Conservation (phyloP, 2,113 vertebrate species). For the Morphnarchus princeps region DNA sequence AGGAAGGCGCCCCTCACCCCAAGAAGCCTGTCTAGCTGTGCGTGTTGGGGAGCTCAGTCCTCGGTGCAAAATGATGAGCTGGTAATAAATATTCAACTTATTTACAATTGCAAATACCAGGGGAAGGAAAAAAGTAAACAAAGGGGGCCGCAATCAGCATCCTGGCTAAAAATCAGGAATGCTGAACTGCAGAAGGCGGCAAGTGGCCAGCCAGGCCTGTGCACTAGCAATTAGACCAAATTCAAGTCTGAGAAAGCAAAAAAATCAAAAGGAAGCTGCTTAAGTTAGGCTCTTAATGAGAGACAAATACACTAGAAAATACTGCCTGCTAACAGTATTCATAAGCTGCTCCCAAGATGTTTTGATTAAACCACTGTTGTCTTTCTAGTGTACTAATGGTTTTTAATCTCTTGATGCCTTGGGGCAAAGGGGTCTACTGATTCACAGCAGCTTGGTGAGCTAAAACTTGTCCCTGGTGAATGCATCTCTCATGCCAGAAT, state of each 20-base stretch:
- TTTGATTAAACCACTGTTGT: conserved; percentile 55
- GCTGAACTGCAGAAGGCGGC: neutral
- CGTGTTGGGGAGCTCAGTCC: neutral
- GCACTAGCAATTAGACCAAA: neutral
- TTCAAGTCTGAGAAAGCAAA: neutral
- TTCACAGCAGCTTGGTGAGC: conserved; percentile 42
- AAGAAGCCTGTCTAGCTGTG: neutral
- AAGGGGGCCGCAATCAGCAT: neutral
- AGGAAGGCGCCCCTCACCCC: neutral
- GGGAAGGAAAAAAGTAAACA: conserved; percentile 40
- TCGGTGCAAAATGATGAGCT: neutral
- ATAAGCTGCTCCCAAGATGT: conserved; percentile 60
- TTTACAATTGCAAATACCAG: conserved; percentile 64
- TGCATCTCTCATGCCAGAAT: conserved; percentile 24
- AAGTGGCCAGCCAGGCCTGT: neutral
- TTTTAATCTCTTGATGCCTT: conserved; percentile 55
- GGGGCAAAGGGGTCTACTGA: conserved; percentile 32
- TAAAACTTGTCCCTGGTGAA: conserved; percentile 27
- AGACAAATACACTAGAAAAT: conserved; percentile 37
- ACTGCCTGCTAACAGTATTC: conserved; percentile 54
- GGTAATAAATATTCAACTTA: conserved; percentile 61
- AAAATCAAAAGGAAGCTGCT: conserved; percentile 39
- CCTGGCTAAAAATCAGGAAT: conserved; percentile 18
- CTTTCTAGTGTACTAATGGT: conserved; percentile 55
- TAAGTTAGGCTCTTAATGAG: conserved; percentile 54